phyloP scores from a whole-genome alignment of 2,797 vertebrate species.

The Sphenopsis melanotis region DNA sequence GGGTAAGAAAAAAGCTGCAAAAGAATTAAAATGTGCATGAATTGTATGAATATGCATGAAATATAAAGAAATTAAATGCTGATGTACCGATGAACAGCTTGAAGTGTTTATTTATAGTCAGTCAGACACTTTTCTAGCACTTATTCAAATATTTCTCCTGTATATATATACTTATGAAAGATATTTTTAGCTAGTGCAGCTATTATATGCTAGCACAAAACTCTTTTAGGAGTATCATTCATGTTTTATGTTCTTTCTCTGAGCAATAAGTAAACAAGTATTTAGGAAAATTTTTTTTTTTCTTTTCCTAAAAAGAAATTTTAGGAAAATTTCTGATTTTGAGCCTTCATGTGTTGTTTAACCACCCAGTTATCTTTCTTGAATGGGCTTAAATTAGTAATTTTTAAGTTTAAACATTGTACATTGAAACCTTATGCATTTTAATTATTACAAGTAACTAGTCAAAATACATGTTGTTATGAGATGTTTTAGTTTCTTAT shows the following conservation, averaged over 20 bases:
- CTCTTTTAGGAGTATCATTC: background rate
- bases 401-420: background rate
- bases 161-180: background rate
- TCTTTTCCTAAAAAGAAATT: no score
- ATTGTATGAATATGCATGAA: slow-evolving; percentile 19
- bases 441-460: background rate
- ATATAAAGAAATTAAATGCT: background rate
- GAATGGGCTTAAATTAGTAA: background rate
- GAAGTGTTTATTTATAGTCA: background rate
- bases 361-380: background rate
- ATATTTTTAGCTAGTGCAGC: background rate
- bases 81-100: background rate
- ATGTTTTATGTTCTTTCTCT: background rate
- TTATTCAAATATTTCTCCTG: background rate
- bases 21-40: background rate
- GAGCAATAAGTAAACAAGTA: background rate
- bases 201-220: background rate
- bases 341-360: background rate
- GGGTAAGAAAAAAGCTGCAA: background rate
- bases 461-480: background rate
- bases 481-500: background rate
- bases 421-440: background rate
- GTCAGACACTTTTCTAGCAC: background rate
- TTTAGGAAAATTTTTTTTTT: background rate
- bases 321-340: background rate